phyloP scores from a whole-genome alignment of 2,888 invertebrate species.

The Drosophila differens region DNA sequence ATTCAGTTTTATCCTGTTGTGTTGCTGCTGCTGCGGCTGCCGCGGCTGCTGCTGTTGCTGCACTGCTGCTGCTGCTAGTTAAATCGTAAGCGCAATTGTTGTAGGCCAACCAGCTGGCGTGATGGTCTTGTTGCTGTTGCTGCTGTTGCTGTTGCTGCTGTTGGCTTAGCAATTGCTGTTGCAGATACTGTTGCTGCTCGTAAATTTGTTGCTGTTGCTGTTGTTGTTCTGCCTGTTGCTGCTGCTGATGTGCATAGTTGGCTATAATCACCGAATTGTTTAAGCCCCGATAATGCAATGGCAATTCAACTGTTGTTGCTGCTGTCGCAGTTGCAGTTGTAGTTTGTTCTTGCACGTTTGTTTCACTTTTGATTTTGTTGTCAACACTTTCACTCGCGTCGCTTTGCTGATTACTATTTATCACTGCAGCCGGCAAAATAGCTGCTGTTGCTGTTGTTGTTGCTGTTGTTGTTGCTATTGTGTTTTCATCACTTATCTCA shows the following conservation, averaged over 20 bases:
- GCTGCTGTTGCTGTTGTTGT: slow-evolving; percentile 47
- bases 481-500: slow-evolving; percentile 59
- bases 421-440: slow-evolving; percentile 67
- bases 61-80: slow-evolving; percentile 59
- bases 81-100: slow-evolving; percentile 62
- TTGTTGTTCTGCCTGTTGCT: slow-evolving; percentile 63
- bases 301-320: slow-evolving; percentile 54
- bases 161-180: slow-evolving; percentile 67
- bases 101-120: slow-evolving; percentile 61
- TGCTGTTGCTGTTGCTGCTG: slow-evolving; percentile 70
- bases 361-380: slow-evolving; percentile 74
- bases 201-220: slow-evolving; percentile 63
- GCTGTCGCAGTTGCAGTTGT: slow-evolving; percentile 28
- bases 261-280: slow-evolving; percentile 84
- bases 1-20: slow-evolving; percentile 56
- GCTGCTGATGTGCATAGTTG: slow-evolving; percentile 71
- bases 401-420: slow-evolving; percentile 66
- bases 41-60: slow-evolving; percentile 55
- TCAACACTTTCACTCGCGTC: slow-evolving; percentile 76
- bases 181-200: slow-evolving; percentile 66
- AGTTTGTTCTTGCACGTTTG: slow-evolving; percentile 51
- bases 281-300: slow-evolving; percentile 83
- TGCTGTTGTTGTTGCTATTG: slow-evolving; percentile 46
- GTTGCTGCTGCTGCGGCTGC: slow-evolving; percentile 46
- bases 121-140: slow-evolving; percentile 62